A percentile compares a stretch with the other conserved stretches of the same genome.
These are phyloP conservation scores for Amblyraja radiata DNA, from an alignment of 2,797 vertebrate genomes.

Conservation along the genomic window DNA sequence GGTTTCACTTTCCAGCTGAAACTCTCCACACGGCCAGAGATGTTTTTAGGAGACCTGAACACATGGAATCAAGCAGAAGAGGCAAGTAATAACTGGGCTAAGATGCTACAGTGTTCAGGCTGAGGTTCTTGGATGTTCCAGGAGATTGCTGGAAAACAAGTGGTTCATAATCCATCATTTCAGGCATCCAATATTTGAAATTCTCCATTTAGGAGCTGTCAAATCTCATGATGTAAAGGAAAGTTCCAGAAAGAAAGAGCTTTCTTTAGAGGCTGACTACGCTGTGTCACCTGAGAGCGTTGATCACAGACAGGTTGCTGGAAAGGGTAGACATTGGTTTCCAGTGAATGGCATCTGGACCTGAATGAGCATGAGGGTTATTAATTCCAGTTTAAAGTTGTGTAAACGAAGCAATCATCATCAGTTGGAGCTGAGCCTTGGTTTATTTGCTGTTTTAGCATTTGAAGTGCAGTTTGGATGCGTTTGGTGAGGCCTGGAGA, in stretches of 20 bases:
- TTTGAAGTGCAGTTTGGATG: slow-evolving; percentile 80
- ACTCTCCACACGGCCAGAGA: slow-evolving; percentile 85
- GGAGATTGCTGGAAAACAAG: too few species aligned
- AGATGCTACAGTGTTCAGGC: too few species aligned
- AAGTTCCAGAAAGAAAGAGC: neutral
- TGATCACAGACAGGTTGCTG: neutral
- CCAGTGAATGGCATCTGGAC: neutral
- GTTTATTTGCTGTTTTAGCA: slow-evolving; percentile 59
- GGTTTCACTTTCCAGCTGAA: slow-evolving; percentile 87
- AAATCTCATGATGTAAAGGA: neutral
- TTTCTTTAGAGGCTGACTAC: neutral
- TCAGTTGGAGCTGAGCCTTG: neutral
- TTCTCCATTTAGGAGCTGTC: neutral
- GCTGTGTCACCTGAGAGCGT: neutral
- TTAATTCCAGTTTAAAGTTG: neutral
- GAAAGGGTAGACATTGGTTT: neutral
- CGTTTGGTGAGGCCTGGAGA: slow-evolving; percentile 84
- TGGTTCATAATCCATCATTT: neutral
- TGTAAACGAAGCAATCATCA: neutral
- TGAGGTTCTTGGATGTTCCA: too few species aligned
- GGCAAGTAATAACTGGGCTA: slow-evolving; percentile 53
- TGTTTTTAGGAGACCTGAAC: slow-evolving; percentile 74
- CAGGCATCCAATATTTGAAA: neutral
- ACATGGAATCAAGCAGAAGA: slow-evolving; percentile 85
- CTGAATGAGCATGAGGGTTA: neutral